Percentiles rank a stretch among this genome's conserved stretches.
Conservation (phyloP, 37 sponge, comb jelly and placozoan species). For the Tethya wilhelma region DNA sequence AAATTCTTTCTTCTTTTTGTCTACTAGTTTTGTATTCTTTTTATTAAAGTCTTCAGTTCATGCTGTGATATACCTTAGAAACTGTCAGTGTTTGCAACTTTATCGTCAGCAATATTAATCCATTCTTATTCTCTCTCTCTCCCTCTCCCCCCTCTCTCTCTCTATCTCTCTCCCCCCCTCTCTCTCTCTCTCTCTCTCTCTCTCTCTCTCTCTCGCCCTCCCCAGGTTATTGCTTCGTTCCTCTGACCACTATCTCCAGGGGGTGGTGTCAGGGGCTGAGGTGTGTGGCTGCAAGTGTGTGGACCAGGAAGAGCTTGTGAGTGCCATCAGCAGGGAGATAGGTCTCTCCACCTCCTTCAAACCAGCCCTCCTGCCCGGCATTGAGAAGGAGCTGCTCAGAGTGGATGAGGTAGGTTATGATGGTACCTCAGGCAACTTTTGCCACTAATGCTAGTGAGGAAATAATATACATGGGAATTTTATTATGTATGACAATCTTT, state of each 20-base stretch:
- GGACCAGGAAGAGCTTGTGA: conserved; percentile 78
- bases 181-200: conserved; percentile 3
- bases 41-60: too few species aligned
- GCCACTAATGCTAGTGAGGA: too few species aligned
- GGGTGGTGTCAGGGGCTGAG: conserved; percentile 47
- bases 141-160: background rate
- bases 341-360: conserved; percentile 73
- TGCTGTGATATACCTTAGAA: background rate
- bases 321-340: conserved; percentile 79
- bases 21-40: too few species aligned
- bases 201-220: too few species aligned
- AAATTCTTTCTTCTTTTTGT: too few species aligned
- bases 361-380: conserved; percentile 35
- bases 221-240: conserved; percentile 75
- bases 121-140: background rate
- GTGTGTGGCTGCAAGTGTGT: conserved; percentile 46
- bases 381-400: conserved; percentile 78
- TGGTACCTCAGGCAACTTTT: too few species aligned
- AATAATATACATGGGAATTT: too few species aligned
- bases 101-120: background rate
- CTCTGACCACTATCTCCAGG: conserved; percentile 76
- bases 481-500: too few species aligned
- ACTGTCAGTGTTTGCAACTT: background rate
- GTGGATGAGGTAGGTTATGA: conserved; percentile 89
- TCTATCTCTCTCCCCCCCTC: background rate